Evolutionary conservation across 1,140 invertebrate genomes (phyloP).

Genomic region (Diorhabda sublineata): DNA sequence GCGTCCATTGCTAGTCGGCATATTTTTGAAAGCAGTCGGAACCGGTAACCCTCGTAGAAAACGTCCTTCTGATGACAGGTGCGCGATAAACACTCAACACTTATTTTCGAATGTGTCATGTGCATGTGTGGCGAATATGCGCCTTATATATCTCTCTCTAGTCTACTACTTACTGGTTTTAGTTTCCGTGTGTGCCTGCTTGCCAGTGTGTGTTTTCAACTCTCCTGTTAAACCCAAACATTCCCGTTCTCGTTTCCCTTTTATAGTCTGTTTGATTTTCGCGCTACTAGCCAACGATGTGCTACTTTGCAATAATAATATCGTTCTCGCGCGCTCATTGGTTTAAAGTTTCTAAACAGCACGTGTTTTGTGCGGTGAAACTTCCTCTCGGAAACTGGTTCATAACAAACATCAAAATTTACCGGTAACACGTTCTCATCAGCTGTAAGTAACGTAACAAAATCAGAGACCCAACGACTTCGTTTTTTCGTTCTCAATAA

Average conservation of each 20-base stretch:
- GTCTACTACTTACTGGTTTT: conserved; percentile 26
- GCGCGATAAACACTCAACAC: conserved; percentile 27
- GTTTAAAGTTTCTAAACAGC: conserved; percentile 11
- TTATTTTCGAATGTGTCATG: conserved; percentile 26
- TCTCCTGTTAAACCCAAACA: background rate
- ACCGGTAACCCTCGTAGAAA: conserved; percentile 38
- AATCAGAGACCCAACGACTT: no score
- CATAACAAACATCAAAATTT: conserved; percentile 15
- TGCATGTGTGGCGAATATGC: conserved; percentile 36
- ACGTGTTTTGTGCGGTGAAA: conserved; percentile 16
- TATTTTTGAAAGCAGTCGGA: conserved; percentile 48
- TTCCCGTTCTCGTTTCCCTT: background rate
- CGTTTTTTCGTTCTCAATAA: no score
- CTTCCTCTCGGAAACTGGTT: conserved; percentile 5
- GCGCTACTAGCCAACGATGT: conserved; percentile 26
- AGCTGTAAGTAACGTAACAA: background rate
- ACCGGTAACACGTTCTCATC: background rate
- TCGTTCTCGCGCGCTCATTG: conserved; percentile 25
- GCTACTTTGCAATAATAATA: conserved; percentile 30
- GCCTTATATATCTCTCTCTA: conserved; percentile 23
- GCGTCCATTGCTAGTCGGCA: conserved; percentile 52
- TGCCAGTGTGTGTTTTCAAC: background rate
- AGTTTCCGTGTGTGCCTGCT: conserved; percentile 21
- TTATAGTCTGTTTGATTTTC: conserved; percentile 27
- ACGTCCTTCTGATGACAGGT: conserved; percentile 40